phyloP scores from a whole-genome alignment of 2,888 invertebrate genomes.

The Phoenoteleia sp. region DNA sequence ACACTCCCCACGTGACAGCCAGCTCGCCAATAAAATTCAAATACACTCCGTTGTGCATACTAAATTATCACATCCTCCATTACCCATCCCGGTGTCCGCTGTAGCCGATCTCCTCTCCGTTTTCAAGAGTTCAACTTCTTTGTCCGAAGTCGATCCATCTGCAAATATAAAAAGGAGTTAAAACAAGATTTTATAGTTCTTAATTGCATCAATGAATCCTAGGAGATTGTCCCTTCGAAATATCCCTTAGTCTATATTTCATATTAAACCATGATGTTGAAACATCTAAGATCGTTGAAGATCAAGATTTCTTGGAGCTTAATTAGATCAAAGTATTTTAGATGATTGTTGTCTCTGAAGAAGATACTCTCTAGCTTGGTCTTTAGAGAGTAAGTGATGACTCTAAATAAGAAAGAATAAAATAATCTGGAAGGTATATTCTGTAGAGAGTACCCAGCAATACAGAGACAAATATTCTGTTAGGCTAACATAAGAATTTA shows the following conservation, averaged over 20 bases:
- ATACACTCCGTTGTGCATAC: constrained; percentile 86
- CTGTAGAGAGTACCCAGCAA: too few relatives aligned
- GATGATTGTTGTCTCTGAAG: too few relatives aligned
- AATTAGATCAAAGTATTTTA: too few relatives aligned
- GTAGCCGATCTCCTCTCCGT: constrained; percentile 47
- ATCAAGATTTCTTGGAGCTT: too few relatives aligned
- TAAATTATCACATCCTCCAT: constrained; percentile 86
- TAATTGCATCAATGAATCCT: constrained; percentile 10
- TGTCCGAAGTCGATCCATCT: constrained; percentile 24
- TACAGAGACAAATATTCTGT: too few relatives aligned
- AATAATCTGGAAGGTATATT: too few relatives aligned
- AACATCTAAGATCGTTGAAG: too few relatives aligned
- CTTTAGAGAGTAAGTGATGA: too few relatives aligned
- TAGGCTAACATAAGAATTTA: too few relatives aligned
- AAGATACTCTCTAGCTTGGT: too few relatives aligned
- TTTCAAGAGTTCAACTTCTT: constrained; percentile 45
- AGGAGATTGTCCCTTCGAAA: neutral
- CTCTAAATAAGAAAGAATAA: too few relatives aligned
- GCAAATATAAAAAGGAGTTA: constrained; percentile 4
- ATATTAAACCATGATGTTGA: too few relatives aligned
- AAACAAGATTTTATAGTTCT: neutral
- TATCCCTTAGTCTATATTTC: neutral
- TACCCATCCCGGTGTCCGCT: constrained; percentile 79
- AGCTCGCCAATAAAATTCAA: constrained; percentile 86
- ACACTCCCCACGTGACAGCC: constrained; percentile 82